phyloP scores from a whole-genome alignment of 2,113 vertebrate genomes.

The Mystacornis crossleyi region DNA sequence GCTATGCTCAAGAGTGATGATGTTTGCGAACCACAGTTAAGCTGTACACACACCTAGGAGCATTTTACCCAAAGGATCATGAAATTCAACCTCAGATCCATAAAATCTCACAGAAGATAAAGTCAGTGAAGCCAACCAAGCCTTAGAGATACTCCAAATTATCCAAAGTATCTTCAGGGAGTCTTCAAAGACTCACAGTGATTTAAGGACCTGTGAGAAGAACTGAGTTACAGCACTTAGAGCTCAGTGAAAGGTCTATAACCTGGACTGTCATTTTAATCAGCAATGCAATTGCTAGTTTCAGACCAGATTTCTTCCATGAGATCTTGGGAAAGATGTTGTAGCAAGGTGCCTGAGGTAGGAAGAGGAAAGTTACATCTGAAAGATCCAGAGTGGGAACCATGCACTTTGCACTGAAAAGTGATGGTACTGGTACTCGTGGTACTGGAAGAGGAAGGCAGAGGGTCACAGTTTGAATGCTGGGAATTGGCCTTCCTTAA shows the following conservation, averaged over 20 bases:
- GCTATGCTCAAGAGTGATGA: not conserved
- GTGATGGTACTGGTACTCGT: not conserved
- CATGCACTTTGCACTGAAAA: fast-evolving
- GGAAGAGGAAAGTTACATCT: not conserved
- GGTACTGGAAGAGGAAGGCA: not conserved
- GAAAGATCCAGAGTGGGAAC: not conserved
- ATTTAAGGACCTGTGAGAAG: not conserved
- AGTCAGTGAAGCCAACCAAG: not conserved
- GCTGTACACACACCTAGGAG: not conserved
- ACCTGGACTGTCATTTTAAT: not conserved
- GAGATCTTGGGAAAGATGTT: not conserved
- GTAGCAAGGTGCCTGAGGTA: not conserved
- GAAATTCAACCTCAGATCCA: not conserved
- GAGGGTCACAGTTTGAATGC: not conserved
- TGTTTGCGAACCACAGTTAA: not conserved
- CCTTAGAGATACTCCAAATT: not conserved
- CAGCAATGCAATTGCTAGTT: not conserved
- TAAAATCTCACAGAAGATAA: not conserved
- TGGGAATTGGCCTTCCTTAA: not conserved
- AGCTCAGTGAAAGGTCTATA: not conserved
- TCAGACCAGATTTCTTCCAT: not conserved
- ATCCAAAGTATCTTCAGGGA: not conserved
- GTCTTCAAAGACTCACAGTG: not conserved
- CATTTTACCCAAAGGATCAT: not conserved
- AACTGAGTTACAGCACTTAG: not conserved